Evolutionary conservation across 2,797 vertebrate genomes (phyloP).

Genomic region (Pelodytes ibericus): DNA sequence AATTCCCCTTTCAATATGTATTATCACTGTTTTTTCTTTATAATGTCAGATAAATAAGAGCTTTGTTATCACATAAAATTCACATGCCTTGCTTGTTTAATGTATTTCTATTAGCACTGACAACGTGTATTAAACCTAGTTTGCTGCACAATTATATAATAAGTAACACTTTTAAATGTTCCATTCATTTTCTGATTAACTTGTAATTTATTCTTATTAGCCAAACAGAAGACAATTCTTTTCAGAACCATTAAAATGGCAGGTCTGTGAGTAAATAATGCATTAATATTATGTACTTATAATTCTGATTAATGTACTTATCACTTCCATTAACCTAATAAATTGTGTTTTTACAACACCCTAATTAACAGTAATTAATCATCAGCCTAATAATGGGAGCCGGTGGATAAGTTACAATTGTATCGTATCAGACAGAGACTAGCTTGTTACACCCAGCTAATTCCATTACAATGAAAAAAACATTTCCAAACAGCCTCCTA

Average conservation of each 20-base stretch:
- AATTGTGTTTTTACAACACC: conserved; percentile 20
- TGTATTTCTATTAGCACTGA: too few relatives aligned
- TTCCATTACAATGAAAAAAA: neutral
- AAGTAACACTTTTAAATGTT: neutral
- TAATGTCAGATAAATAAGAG: too few relatives aligned
- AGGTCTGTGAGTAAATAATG: conserved; percentile 1
- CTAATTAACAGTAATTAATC: conserved; percentile 22
- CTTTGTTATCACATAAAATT: too few relatives aligned
- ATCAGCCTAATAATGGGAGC: neutral
- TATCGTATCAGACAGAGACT: neutral
- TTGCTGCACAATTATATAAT: neutral
- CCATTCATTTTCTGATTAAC: neutral
- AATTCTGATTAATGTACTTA: neutral
- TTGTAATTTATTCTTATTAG: neutral
- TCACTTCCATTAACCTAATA: conserved; percentile 20
- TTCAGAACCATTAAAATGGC: neutral
- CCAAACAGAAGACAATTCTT: conserved; percentile 3
- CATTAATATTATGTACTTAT: neutral
- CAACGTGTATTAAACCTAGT: too few relatives aligned
- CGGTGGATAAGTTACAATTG: too few relatives aligned
- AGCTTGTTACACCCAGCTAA: neutral
- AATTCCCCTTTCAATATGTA: too few relatives aligned
- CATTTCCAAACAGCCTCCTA: too few relatives aligned
- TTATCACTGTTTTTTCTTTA: too few relatives aligned
- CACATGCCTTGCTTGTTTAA: too few relatives aligned